phyloP scores from a whole-genome alignment of 2,888 invertebrate genomes.

The Nemotelus nigrinus region DNA sequence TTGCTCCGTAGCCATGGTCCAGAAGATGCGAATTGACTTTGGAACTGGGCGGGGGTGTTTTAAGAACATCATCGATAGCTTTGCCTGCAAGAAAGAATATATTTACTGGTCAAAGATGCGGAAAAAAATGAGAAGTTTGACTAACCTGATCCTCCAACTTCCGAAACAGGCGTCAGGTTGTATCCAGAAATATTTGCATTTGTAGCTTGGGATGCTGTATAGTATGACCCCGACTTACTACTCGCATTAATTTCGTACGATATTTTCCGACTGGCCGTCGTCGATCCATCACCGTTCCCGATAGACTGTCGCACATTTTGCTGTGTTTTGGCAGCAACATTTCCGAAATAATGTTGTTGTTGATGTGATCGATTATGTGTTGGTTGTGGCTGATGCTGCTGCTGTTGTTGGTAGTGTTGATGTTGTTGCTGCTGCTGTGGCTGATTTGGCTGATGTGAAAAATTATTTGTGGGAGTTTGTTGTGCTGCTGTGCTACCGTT shows the following conservation, averaged over 20 bases:
- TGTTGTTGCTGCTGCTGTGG: constrained; percentile 50
- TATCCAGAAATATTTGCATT: constrained; percentile 35
- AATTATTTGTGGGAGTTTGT: constrained; percentile 48
- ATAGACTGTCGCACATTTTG: constrained; percentile 44
- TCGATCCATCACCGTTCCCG: constrained; percentile 46
- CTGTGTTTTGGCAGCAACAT: constrained; percentile 49
- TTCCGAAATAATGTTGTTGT: constrained; percentile 16
- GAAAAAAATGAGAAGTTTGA: background rate
- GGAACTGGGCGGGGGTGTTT: constrained; percentile 43
- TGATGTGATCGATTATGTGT: constrained; percentile 48
- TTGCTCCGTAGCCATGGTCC: constrained; percentile 88
- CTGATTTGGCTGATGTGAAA: constrained; percentile 34
- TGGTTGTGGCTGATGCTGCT: constrained; percentile 38
- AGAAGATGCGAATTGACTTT: constrained; percentile 78
- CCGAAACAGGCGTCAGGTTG: constrained; percentile 36
- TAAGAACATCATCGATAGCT: background rate
- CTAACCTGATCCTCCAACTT: constrained; percentile 21
- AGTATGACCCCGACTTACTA: constrained; percentile 35
- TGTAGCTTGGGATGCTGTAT: constrained; percentile 43
- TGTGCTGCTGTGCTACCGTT: constrained; percentile 54
- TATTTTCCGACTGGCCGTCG: constrained; percentile 51
- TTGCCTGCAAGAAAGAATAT: constrained; percentile 24
- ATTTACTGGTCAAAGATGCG: constrained; percentile 9
- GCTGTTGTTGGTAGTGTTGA: constrained; percentile 48
- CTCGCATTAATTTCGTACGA: constrained; percentile 49